Evolutionary conservation across 1,140 invertebrate genomes (phyloP), one percentile per base, ranked within the genome.

Genomic region (Anoplophora glabripennis): DNA sequence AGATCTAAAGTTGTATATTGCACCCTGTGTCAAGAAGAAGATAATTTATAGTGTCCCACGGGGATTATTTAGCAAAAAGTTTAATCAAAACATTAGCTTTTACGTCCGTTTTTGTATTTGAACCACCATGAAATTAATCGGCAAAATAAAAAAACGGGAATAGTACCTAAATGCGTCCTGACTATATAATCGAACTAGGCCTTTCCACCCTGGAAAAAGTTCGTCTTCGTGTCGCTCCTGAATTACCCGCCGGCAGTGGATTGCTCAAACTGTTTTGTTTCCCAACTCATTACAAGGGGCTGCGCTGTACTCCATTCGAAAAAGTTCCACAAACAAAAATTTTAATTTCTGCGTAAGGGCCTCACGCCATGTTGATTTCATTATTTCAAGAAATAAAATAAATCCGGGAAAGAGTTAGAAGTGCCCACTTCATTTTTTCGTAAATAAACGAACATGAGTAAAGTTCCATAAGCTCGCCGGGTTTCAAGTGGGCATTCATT

Each of bases 291-390:
- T 63, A 63, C 61, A 44, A 35, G 52, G 53, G 21, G 44, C 57
- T 63, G 61, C 57, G 59, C 57, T 59, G 59, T 63, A 63, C 57
- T 28, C 5, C 59, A 56, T 51, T 55, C 54, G 41, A 55, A 63
- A 63, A 59, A 63, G 56, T 57, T 51, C 52, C 51, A 48, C 57
- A 54, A 63, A 59, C 56, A 63, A 63, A 63, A 63, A 63, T 63
- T 63, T 59, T 63, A 63, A 63, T 63, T 59, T 63, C 21, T 46
- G 38, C 53, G 38, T 55, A 49, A 59, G 57, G 49, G 57, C 46
- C 55, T 59, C 53, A 63, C 61, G 61, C 61, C 56, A 44, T 59
- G 57, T 46, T 54, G 61, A 59, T 63, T 63, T 53, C 57, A 63
- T 63, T 63, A 59, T 51, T 53, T 57, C 10, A 18, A 17, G 44